These are phyloP conservation scores for Tetranychus urticae DNA, from an alignment of 1,140 invertebrate species.

Conservation along the genomic window DNA sequence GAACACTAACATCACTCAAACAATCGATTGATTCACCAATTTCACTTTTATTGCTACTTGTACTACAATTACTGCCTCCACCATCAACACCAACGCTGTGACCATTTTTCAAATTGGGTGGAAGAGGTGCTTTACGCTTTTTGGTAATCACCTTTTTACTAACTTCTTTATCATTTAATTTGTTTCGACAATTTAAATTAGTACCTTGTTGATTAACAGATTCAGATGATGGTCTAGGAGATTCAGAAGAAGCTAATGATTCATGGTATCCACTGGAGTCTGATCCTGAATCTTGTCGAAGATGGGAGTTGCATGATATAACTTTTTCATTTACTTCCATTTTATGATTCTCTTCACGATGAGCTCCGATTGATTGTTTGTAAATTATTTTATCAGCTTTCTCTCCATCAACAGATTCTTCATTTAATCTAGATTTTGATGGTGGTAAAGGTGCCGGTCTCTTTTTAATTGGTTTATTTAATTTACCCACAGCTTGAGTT, in stretches of 20 bases:
- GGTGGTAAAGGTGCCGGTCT: conserved; percentile 5
- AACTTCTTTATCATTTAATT: conserved; percentile 4
- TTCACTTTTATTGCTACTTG: neutral
- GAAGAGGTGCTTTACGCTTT: conserved; percentile 16
- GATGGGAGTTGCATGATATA: neutral
- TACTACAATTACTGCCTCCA: neutral
- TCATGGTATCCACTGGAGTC: conserved; percentile 10
- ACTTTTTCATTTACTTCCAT: neutral
- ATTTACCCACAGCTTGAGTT: neutral
- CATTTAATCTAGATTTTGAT: neutral
- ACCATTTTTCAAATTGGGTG: neutral
- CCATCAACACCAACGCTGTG: neutral
- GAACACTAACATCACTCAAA: neutral
- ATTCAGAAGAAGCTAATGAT: neutral
- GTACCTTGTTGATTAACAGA: too few species aligned
- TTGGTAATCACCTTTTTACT: conserved; percentile 13
- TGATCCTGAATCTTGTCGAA: conserved; percentile 6
- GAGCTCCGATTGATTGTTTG: too few species aligned
- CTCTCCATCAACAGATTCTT: neutral
- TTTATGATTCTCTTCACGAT: neutral
- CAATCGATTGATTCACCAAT: neutral
- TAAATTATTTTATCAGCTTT: too few species aligned
- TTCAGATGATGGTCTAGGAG: neutral
- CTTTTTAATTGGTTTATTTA: neutral
- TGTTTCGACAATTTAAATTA: too few species aligned